Percentiles rank a stretch among this genome's conserved stretches.
phyloP scores from a whole-genome alignment of 1,140 invertebrate genomes.

The Drosophila orena region DNA sequence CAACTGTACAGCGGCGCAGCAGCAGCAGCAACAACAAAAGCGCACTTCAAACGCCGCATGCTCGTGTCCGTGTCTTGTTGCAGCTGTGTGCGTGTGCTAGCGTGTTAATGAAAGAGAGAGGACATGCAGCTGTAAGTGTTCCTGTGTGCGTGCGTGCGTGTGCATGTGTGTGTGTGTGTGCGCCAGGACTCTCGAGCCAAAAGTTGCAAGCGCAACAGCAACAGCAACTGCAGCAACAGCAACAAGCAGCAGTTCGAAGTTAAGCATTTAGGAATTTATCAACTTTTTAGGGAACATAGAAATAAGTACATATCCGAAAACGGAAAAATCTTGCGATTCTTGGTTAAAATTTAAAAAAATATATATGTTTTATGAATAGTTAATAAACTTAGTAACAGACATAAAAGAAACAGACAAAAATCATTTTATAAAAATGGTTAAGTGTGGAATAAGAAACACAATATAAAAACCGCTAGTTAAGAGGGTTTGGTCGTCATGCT shows the following conservation, averaged over 20 bases:
- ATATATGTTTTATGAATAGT: too few relatives aligned
- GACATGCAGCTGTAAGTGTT: constrained; percentile 56
- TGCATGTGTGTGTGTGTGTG: not conserved
- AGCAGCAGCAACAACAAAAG: constrained; percentile 55
- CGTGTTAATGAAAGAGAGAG: constrained; percentile 48
- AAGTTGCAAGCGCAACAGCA: constrained; percentile 26
- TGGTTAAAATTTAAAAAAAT: too few relatives aligned
- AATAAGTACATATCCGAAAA: too few relatives aligned
- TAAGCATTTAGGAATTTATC: too few relatives aligned
- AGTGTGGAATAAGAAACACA: too few relatives aligned
- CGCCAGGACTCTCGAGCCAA: constrained; percentile 54
- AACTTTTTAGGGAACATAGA: too few relatives aligned
- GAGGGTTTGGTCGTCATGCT: too few relatives aligned
- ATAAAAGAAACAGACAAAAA: too few relatives aligned
- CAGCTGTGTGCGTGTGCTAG: constrained; percentile 23
- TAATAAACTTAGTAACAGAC: too few relatives aligned
- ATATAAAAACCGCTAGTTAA: too few relatives aligned
- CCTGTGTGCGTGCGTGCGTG: not conserved
- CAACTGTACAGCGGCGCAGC: constrained; percentile 76
- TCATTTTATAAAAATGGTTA: too few relatives aligned
- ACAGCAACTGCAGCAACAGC: constrained; percentile 25
- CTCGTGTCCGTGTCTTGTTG: constrained; percentile 38
- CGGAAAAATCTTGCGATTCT: too few relatives aligned
- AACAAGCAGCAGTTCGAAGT: constrained; percentile 28
- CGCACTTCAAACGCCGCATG: constrained; percentile 69